phyloP scores from a whole-genome alignment of 2,113 vertebrate genomes.

The Hyperoodon ampullatus region DNA sequence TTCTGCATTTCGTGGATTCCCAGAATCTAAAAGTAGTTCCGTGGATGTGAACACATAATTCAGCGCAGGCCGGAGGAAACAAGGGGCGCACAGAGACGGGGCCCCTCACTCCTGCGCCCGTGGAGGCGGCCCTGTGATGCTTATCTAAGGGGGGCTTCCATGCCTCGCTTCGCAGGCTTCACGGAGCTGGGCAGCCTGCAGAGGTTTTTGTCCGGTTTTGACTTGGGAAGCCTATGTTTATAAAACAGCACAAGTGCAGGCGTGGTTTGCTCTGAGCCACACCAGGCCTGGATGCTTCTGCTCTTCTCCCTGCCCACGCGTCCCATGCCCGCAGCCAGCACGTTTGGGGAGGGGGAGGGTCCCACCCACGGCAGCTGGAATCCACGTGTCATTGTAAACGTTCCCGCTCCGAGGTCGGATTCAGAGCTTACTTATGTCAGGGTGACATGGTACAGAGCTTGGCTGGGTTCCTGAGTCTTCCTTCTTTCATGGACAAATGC shows the following conservation, averaged over 20 bases:
- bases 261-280: neutral
- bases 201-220: neutral
- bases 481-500: neutral
- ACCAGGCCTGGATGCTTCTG: neutral
- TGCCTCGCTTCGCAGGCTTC: rapidly evolving
- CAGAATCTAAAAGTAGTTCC: neutral
- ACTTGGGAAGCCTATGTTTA: neutral
- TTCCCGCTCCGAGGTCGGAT: neutral
- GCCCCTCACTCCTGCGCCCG: rapidly evolving
- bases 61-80: no score
- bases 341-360: rapidly evolving
- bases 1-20: no score
- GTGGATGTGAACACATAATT: rapidly evolving
- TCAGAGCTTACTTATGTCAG: neutral
- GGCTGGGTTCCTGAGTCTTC: no score
- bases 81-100: rapidly evolving
- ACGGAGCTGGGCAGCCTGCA: neutral
- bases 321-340: rapidly evolving
- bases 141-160: rapidly evolving
- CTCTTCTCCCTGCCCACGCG: neutral
- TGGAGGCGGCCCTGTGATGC: rapidly evolving
- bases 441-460: no score
- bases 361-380: no score
- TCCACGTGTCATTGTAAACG: neutral
- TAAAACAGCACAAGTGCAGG: neutral